These are phyloP conservation scores for Thinocorus orbignyianus DNA, from an alignment of 2,113 vertebrate species.

Conservation along the genomic window DNA sequence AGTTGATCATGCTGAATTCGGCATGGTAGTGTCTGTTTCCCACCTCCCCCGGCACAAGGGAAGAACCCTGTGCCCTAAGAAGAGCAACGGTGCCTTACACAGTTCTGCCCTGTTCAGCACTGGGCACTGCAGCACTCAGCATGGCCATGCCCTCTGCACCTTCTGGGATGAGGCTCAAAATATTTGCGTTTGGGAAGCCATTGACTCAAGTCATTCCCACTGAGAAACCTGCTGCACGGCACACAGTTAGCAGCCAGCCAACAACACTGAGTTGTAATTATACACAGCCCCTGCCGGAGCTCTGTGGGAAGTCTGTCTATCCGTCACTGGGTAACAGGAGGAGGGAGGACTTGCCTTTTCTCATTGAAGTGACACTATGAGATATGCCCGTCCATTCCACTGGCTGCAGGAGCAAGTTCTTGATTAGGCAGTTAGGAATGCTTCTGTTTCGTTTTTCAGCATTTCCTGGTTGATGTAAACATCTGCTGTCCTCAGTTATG, in stretches of 20 bases:
- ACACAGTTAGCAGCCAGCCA: not conserved
- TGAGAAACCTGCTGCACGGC: not conserved
- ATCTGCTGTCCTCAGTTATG: not conserved
- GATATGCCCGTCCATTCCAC: not conserved
- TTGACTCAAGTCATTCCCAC: not conserved
- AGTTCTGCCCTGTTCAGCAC: not conserved
- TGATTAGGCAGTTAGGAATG: fast-evolving
- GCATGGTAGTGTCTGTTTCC: fast-evolving
- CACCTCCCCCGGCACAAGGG: fast-evolving
- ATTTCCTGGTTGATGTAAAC: not conserved
- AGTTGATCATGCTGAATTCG: not conserved
- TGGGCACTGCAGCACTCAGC: fast-evolving
- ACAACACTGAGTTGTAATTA: not conserved
- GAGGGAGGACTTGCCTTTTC: not conserved
- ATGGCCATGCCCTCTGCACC: fast-evolving
- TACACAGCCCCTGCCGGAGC: not conserved
- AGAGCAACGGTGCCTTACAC: not conserved
- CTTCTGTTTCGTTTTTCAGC: not conserved
- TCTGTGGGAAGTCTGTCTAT: not conserved
- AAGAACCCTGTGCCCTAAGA: fast-evolving
- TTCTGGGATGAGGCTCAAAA: not conserved
- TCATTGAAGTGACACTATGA: not conserved
- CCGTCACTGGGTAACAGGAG: fast-evolving
- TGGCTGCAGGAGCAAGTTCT: not conserved
- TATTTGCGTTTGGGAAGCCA: not conserved